A percentile compares a stretch with the other conserved stretches of the same genome.
phyloP scores from a whole-genome alignment of 2,113 vertebrate genomes.

The Callaeas wilsoni region DNA sequence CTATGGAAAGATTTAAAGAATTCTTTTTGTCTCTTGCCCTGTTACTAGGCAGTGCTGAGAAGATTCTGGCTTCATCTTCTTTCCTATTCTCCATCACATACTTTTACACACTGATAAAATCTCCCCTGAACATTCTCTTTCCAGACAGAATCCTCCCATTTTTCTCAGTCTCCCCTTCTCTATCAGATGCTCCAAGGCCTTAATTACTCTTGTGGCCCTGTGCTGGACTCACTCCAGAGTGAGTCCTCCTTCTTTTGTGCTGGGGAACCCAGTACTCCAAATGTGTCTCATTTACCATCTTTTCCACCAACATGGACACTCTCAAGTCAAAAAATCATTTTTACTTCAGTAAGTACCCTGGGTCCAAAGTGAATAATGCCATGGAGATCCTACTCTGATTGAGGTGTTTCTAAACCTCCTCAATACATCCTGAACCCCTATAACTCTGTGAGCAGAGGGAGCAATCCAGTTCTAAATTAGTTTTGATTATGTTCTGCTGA shows the following conservation, averaged over 20 bases:
- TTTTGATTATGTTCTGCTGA: neutral
- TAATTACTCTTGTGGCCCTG: neutral
- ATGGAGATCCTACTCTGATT: neutral
- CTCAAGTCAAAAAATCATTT: neutral
- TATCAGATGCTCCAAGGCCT: neutral
- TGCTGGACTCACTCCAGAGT: neutral
- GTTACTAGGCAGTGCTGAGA: neutral
- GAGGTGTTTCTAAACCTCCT: neutral
- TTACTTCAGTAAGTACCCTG: neutral
- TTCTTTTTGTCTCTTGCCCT: neutral
- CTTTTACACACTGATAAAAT: neutral
- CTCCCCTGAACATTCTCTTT: neutral
- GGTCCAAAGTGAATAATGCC: neutral
- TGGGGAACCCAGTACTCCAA: neutral
- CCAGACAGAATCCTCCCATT: neutral
- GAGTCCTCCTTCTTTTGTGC: too few species aligned
- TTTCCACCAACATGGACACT: neutral
- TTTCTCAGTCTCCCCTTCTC: neutral
- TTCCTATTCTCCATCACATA: neutral
- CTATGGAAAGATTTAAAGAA: neutral
- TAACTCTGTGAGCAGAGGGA: neutral
- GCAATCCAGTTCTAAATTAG: neutral
- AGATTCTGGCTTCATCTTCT: neutral
- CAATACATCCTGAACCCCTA: neutral
- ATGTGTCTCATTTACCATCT: neutral